phyloP scores from a whole-genome alignment of 1,140 invertebrate genomes.

The Nebria ingens region DNA sequence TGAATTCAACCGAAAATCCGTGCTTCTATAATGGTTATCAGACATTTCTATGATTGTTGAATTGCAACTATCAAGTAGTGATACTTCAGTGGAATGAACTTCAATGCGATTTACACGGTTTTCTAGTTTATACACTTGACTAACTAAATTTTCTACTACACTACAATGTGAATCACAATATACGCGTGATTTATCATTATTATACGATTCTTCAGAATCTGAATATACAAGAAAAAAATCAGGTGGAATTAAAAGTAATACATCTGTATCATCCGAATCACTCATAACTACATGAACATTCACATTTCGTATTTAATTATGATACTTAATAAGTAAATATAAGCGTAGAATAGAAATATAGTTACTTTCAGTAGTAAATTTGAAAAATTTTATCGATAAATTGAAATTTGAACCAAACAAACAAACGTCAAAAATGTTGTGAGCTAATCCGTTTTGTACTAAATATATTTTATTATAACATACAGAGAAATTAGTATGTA shows the following conservation, averaged over 20 bases:
- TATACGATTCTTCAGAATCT: slow-evolving; percentile 39
- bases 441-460: no score
- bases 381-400: neutral
- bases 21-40: slow-evolving; percentile 22
- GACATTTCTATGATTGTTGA: slow-evolving; percentile 15
- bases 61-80: slow-evolving; percentile 15
- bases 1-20: slow-evolving; percentile 21
- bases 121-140: slow-evolving; percentile 49
- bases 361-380: no score
- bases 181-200: slow-evolving; percentile 14
- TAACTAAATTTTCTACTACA: slow-evolving; percentile 50
- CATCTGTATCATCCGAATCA: slow-evolving; percentile 73
- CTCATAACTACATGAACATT: slow-evolving; percentile 45
- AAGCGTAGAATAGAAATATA: no score
- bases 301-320: neutral
- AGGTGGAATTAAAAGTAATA: slow-evolving; percentile 63
- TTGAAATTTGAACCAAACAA: neutral
- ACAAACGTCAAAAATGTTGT: neutral
- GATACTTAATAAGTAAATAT: neutral
- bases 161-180: slow-evolving; percentile 23
- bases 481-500: no score
- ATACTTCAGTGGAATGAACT: slow-evolving; percentile 22
- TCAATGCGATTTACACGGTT: slow-evolving; percentile 43
- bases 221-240: slow-evolving; percentile 53
- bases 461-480: no score